A percentile compares a stretch with the other conserved stretches of the same genome.
phyloP scores from a whole-genome alignment of 2,113 vertebrate species.

The Rutilus rutilus region DNA sequence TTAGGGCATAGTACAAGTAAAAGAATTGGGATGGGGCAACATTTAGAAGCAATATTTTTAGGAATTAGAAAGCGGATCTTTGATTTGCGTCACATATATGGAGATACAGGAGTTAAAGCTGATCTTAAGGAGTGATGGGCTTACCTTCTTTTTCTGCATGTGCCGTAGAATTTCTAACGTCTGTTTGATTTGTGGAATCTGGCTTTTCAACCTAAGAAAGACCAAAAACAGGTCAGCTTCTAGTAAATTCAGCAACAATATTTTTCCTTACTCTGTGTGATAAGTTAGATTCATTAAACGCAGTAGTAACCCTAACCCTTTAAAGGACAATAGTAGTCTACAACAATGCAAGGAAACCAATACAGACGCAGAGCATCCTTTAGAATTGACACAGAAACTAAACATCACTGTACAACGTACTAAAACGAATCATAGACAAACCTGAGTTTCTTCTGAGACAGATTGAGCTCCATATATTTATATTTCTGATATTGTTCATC shows the following conservation, averaged over 20 bases:
- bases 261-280: neutral
- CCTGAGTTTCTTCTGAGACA: conserved; percentile 96
- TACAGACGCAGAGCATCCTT: neutral
- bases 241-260: neutral
- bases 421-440: conserved; percentile 58
- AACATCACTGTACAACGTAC: neutral
- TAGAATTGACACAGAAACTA: neutral
- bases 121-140: neutral
- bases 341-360: neutral
- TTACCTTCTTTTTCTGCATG: conserved; percentile 99
- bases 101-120: neutral
- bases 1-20: too few species aligned
- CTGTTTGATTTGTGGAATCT: conserved; percentile 99
- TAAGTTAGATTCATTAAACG: neutral
- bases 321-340: neutral
- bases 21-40: too few species aligned
- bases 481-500: conserved; percentile 99
- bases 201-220: conserved; percentile 88
- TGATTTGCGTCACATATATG: neutral
- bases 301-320: neutral
- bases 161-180: conserved; percentile 97
- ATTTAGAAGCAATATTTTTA: neutral
- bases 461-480: conserved; percentile 98
- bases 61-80: neutral
- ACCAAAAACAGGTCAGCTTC: neutral